Conservation (phyloP, 2,888 invertebrate species). For the Adelognathus sp. region DNA sequence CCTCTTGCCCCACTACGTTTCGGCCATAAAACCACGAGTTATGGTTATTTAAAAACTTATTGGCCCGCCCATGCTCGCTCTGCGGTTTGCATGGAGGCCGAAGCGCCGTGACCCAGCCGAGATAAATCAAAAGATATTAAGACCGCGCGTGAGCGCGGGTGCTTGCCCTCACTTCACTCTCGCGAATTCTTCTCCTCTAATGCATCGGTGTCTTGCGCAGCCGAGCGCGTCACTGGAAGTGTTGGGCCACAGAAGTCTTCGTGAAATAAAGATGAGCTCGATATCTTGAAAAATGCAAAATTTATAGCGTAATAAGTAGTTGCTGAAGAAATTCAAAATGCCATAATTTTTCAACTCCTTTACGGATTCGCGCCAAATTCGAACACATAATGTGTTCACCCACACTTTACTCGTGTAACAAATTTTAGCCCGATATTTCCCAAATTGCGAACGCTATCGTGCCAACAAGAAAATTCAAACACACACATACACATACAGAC, state of each 20-base stretch:
- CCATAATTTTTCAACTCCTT: too few species aligned
- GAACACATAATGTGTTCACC: too few species aligned
- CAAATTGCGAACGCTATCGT: too few species aligned
- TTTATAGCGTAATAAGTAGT: too few species aligned
- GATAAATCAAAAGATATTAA: constrained; percentile 80
- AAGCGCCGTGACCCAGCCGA: constrained; percentile 78
- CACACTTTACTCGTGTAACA: too few species aligned
- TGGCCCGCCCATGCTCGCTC: constrained; percentile 78
- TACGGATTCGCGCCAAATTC: too few species aligned
- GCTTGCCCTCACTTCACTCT: constrained; percentile 37
- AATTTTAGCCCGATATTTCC: too few species aligned
- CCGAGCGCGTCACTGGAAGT: constrained; percentile 71
- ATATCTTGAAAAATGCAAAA: too few species aligned
- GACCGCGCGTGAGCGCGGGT: constrained; percentile 67
- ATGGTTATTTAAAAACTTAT: constrained; percentile 80
- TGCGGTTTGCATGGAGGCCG: constrained; percentile 72
- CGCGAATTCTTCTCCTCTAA: constrained; percentile 23
- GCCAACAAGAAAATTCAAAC: too few species aligned
- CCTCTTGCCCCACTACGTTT: constrained; percentile 62
- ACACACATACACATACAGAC: too few species aligned
- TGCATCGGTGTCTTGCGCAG: constrained; percentile 51
- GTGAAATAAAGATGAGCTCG: too few species aligned
- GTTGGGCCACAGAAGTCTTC: constrained; percentile 73
- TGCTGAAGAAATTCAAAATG: too few species aligned
- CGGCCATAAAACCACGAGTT: constrained; percentile 78